phyloP scores from a whole-genome alignment of 2,888 invertebrate species.

The Eristalinus aeneus region DNA sequence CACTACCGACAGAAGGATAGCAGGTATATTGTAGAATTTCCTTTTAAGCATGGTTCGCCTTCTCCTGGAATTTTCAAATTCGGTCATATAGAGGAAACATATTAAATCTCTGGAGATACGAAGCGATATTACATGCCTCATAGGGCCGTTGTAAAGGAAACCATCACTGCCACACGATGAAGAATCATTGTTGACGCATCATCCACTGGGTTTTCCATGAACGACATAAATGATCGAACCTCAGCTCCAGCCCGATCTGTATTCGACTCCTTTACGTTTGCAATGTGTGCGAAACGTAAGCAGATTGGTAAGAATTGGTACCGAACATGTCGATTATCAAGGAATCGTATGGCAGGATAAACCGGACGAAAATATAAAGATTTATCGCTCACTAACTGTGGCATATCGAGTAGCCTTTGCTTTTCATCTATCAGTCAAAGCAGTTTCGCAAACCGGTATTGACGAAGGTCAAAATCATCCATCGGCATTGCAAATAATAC shows the following conservation, averaged over 20 bases:
- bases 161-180: no score
- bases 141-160: slow-evolving; percentile 32
- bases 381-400: no score
- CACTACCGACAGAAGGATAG: slow-evolving; percentile 14
- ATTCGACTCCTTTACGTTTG: slow-evolving; percentile 39
- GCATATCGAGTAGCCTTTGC: no score
- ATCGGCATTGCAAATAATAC: no score
- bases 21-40: slow-evolving; percentile 30
- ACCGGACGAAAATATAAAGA: slow-evolving; percentile 14
- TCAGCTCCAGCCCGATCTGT: slow-evolving; percentile 55
- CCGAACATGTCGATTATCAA: slow-evolving; percentile 40
- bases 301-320: slow-evolving; percentile 38
- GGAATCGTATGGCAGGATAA: slow-evolving; percentile 40
- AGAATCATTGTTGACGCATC: no score
- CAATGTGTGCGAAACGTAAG: slow-evolving; percentile 51
- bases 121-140: slow-evolving; percentile 34
- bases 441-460: no score
- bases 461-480: no score
- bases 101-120: neutral
- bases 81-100: no score
- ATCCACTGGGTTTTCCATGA: no score
- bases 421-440: no score
- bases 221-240: no score
- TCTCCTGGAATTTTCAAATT: slow-evolving; percentile 6
- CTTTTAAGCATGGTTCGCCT: slow-evolving; percentile 5